phyloP scores from a whole-genome alignment of 2,797 vertebrate genomes.

The Bradypus variegatus region DNA sequence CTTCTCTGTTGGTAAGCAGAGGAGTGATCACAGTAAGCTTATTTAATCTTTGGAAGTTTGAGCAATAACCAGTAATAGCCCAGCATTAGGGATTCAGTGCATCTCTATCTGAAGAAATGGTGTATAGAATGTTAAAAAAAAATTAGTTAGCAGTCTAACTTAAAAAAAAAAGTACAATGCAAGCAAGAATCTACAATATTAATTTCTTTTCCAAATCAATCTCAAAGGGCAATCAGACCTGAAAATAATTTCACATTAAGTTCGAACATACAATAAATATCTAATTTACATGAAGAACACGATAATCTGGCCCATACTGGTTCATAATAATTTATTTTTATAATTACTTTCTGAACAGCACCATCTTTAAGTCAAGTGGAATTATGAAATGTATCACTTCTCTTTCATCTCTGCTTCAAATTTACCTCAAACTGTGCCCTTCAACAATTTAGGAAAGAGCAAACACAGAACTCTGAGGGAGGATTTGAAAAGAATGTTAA shows the following conservation, averaged over 20 bases:
- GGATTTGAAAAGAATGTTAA: not conserved
- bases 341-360: not conserved
- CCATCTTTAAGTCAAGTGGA: not conserved
- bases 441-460: not conserved
- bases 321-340: not conserved
- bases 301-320: not conserved
- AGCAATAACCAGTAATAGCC: not conserved
- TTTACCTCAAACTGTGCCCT: not conserved
- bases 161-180: not conserved
- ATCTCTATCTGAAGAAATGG: not conserved
- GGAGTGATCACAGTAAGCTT: not conserved
- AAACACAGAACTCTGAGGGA: not conserved
- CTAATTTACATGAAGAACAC: slow-evolving; percentile 7
- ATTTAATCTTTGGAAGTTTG: not conserved
- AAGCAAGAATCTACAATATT: not conserved
- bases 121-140: not conserved
- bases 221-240: not conserved
- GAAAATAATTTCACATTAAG: not conserved
- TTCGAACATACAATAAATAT: not conserved
- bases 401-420: not conserved
- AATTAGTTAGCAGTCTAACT: not conserved
- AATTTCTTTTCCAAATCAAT: not conserved
- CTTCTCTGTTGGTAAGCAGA: not conserved
- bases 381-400: not conserved
- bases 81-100: not conserved